Evolutionary conservation across 2,797 vertebrate genomes (phyloP), one percentile per base, ranked within the genome.

Genomic region (Sebastes cheni): DNA sequence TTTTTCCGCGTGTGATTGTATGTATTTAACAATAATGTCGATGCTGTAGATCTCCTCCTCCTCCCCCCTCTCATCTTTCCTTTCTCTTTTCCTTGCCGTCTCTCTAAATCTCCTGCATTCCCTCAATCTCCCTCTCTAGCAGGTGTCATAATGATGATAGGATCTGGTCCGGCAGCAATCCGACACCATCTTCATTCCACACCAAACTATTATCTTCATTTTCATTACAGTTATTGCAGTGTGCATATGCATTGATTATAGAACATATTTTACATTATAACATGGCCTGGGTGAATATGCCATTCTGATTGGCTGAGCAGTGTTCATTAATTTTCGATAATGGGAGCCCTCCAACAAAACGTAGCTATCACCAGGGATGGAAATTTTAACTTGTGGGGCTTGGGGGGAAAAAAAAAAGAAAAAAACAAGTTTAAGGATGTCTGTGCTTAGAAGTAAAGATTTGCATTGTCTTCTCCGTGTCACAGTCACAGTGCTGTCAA

Each of bases 1-100:
- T 6, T 89, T 94, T 90, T 94, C 82, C 89, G 81, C 62, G 88
- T 86, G 75, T 92, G 91, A 94, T 93, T 94, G 90, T 92, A 62
- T 83, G 62, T 88, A 91, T 91, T 92, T 94, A 94, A 89, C 90
- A 94, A 78, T 94, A 93, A 88, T 82, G 81, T 84, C 62, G 20
- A 77, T 80, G 87, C 71, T 86, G 79, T 83, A 68, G 83, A 90
- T 91, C 77, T 71, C 32, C 54, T 32, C 70, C 66, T 23, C 14
- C 16, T 2, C 67, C 34, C 67, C 75, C 42, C 30, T 76, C 64
- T 85, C 72, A 76, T 88, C 58, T 84, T 60, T 72, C 34, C 67
- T 75, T 80, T 86, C 66, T 86, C 42, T 13, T 69, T 65, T 52
- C 29, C 36, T 67, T 64, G 62, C 50, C 10, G 54, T 82, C 67